phyloP scores from a whole-genome alignment of 1,140 invertebrate genomes.

The Triops longicaudatus region DNA sequence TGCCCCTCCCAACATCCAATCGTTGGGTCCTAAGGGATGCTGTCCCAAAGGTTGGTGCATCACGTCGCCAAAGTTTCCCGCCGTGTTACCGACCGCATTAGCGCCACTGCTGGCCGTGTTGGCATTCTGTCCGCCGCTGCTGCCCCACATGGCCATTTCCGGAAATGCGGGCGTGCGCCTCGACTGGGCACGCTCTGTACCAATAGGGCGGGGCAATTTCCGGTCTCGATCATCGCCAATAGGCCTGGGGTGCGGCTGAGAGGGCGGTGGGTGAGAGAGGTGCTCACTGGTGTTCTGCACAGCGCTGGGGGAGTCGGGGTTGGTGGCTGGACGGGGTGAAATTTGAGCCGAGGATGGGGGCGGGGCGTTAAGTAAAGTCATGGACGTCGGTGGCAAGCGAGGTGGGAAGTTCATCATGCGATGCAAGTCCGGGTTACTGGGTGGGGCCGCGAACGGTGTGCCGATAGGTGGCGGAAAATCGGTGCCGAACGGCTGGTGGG shows the following conservation, averaged over 20 bases:
- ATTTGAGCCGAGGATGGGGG: neutral
- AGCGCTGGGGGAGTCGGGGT: neutral
- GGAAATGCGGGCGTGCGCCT: conserved; percentile 19
- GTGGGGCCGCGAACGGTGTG: conserved; percentile 19
- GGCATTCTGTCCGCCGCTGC: neutral
- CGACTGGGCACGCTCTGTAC: conserved; percentile 20
- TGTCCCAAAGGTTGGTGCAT: conserved; percentile 18
- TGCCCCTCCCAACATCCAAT: conserved; percentile 21
- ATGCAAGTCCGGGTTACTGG: neutral
- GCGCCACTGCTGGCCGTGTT: neutral
- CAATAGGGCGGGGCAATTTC: conserved; percentile 20
- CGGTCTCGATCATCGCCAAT: conserved; percentile 18
- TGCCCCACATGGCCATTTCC: conserved; percentile 22
- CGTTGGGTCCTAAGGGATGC: conserved; percentile 2
- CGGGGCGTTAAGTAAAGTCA: neutral
- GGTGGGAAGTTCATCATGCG: conserved; percentile 24
- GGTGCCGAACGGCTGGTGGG: neutral
- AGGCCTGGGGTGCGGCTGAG: conserved; percentile 6
- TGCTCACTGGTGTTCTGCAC: neutral
- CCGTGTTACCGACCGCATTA: neutral
- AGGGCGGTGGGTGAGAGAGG: conserved; percentile 4
- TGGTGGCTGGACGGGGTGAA: neutral
- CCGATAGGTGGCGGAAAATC: conserved; percentile 28
- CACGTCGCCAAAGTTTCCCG: neutral
- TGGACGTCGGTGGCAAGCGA: conserved; percentile 5